Evolutionary conservation across 2,888 invertebrate genomes (phyloP).

Genomic region (Vanessa cardui): DNA sequence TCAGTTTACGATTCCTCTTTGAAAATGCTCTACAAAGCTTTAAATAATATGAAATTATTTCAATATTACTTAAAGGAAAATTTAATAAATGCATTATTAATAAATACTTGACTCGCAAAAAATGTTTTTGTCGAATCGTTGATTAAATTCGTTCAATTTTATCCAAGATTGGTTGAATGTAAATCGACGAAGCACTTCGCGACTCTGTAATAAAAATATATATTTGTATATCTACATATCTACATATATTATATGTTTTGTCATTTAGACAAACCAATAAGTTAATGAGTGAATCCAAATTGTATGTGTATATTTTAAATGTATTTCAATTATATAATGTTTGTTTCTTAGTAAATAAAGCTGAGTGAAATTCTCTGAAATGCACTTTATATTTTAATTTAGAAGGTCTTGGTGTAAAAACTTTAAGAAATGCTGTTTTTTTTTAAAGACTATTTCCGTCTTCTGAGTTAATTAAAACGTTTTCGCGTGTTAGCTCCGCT

Average conservation of each 20-base stretch:
- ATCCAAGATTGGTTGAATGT: too few species aligned
- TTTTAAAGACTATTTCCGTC: conserved; percentile 13
- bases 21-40: too few species aligned
- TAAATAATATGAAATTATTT: too few species aligned
- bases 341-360: not conserved
- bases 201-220: too few species aligned
- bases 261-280: not conserved
- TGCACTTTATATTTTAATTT: conserved; percentile 13
- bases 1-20: too few species aligned
- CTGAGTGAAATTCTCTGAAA: conserved; percentile 3
- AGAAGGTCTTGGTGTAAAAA: not conserved
- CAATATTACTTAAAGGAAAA: too few species aligned
- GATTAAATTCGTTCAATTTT: too few species aligned
- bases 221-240: too few species aligned
- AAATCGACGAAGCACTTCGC: too few species aligned
- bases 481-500: conserved; percentile 7
- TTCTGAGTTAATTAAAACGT: conserved; percentile 10
- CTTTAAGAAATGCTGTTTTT: not conserved
- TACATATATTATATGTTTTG: not conserved
- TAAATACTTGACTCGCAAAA: too few species aligned
- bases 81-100: too few species aligned
- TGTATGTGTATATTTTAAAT: not conserved
- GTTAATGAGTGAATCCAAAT: not conserved
- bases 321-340: not conserved
- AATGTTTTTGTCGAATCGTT: too few species aligned